Evolutionary conservation across 2,888 invertebrate species (phyloP).

Genomic region (Nemotelus pantherinus): DNA sequence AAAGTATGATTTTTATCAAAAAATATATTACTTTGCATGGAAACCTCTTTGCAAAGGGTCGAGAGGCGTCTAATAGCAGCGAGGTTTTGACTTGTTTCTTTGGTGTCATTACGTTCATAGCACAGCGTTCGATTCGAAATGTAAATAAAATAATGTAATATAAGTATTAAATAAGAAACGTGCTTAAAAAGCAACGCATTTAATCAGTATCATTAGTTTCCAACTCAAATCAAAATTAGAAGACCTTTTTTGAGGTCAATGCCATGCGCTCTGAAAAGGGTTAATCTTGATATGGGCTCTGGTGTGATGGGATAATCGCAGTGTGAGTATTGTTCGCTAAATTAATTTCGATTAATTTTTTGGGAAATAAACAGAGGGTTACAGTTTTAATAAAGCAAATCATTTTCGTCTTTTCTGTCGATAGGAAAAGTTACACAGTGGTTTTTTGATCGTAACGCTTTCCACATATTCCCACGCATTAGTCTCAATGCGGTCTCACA

Average conservation of each 20-base stretch:
- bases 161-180: background rate
- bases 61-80: constrained; percentile 63
- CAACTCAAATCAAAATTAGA: too few species aligned
- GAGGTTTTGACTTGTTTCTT: constrained; percentile 54
- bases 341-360: too few species aligned
- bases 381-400: too few species aligned
- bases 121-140: constrained; percentile 5
- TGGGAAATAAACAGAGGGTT: too few species aligned
- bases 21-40: constrained; percentile 61
- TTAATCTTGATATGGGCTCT: too few species aligned
- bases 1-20: constrained; percentile 56
- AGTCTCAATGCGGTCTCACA: constrained; percentile 49
- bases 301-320: too few species aligned
- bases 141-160: constrained; percentile 27
- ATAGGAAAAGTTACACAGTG: constrained; percentile 5
- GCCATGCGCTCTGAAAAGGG: too few species aligned
- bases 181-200: too few species aligned
- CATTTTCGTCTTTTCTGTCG: constrained; percentile 3
- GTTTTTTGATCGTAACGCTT: background rate
- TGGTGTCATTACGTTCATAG: constrained; percentile 44
- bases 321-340: too few species aligned
- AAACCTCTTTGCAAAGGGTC: constrained; percentile 62
- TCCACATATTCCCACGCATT: background rate
- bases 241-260: too few species aligned
- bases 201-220: too few species aligned